Base-by-base conservation (phyloP, 2,888 invertebrate species). In the Athalia circularis region DNA sequence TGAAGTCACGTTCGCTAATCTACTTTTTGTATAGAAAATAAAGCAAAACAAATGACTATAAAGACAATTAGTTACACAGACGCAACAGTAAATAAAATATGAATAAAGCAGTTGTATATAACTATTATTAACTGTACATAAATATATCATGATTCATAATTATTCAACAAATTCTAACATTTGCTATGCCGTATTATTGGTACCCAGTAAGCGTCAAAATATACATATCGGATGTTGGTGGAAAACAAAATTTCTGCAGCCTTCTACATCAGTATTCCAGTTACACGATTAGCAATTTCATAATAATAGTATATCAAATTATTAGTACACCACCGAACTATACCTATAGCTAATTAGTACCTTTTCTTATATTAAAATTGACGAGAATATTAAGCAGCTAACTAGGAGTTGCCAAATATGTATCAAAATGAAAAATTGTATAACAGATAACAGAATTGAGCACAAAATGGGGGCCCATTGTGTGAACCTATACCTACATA, bases 281-380 rank as follows among this genome's bases (percentile, higher is more conserved):
- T 72, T 57, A 57, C 6, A n/a, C n/a, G 52, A 77, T 47, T 68
- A 78, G 57, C 68, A 61, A n/a, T 50, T 61, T 48, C 61, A 61
- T 68, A 54, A 61, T 77, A 62, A 47, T 48, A 9, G 54, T 77
- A 77, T n/a, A 59, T 76, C 74, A 74, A 82, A 72, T 83, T 50
- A 50, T 75, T 75, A 75, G 47, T 59, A 75, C 9, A 80, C 80
- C 67, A 80, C 80, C 80, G 70, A 83, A 78, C 65, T 83, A 82
- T 61, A 79, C 80, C 81, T 82, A 62, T 62, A 54, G n/a, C n/a
- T 11, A 68, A 9, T 8, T 45, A 84, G 84, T 84, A 84, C 84
- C 84, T 79, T 70, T 70, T 81, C 80, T 81, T 57, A 67, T 29
- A 64, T 79, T 81, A 82, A 80, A 72, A 61, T 59, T 59, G 59